A percentile compares a stretch with the other conserved stretches of the same genome.
Evolutionary conservation across 2,113 vertebrate species (phyloP).

Genomic region (Morone saxatilis): DNA sequence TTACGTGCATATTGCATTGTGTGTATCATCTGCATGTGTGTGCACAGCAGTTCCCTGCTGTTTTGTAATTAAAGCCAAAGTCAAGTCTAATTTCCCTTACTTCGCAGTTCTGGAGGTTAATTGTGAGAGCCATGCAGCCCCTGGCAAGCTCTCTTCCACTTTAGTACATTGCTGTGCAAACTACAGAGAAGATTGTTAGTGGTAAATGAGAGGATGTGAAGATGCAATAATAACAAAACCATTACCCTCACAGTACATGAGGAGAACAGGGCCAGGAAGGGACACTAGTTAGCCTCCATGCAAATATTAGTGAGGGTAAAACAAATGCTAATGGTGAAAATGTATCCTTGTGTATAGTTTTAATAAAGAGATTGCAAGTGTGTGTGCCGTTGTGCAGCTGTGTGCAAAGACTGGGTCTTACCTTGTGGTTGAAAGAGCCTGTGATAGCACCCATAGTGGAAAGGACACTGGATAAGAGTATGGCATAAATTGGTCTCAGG

Average conservation of each 20-base stretch:
- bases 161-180: constrained; percentile 61
- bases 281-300: constrained; percentile 45
- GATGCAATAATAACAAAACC: constrained; percentile 60
- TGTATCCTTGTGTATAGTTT: constrained; percentile 16
- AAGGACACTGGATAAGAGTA: not conserved
- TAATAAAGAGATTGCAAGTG: constrained; percentile 41
- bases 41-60: constrained; percentile 51
- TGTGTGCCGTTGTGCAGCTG: not conserved
- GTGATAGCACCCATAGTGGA: not conserved
- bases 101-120: constrained; percentile 79
- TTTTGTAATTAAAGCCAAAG: constrained; percentile 79
- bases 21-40: constrained; percentile 21
- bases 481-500: not conserved
- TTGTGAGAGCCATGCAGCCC: constrained; percentile 65
- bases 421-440: not conserved
- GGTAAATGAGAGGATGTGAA: constrained; percentile 64
- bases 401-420: not conserved
- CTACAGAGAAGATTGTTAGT: constrained; percentile 52
- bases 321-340: constrained; percentile 44
- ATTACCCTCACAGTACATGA: constrained; percentile 57
- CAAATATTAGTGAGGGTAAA: constrained; percentile 62
- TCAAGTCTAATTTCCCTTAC: constrained; percentile 74
- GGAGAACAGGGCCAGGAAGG: constrained; percentile 34
- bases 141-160: constrained; percentile 60
- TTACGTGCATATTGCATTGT: not conserved